Conservation (phyloP, 35 echinoderm and acorn worm genomes). For the Anneissia japonica region DNA sequence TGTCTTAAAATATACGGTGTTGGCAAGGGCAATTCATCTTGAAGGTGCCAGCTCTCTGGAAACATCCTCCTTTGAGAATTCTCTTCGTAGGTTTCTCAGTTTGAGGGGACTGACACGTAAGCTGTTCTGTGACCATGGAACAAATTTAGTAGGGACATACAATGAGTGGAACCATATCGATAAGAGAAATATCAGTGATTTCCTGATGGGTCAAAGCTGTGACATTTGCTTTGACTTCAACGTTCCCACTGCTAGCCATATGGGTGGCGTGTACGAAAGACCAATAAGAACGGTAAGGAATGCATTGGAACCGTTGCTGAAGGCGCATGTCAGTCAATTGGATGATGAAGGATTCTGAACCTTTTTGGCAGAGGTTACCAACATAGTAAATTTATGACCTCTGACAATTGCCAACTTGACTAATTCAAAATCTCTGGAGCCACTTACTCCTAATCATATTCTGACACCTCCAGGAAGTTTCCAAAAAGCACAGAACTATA, state of each 20-base stretch:
- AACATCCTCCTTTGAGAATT: conserved; percentile 39
- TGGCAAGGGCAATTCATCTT: conserved; percentile 31
- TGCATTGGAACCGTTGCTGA: neutral
- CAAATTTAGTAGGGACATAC: conserved; percentile 55
- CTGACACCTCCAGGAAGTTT: too few species aligned
- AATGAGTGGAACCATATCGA: conserved; percentile 17
- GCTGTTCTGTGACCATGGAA: conserved; percentile 31
- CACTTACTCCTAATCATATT: too few species aligned
- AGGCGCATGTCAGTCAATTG: neutral
- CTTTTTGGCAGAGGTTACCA: conserved; percentile 58
- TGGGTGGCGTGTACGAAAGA: neutral
- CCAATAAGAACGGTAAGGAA: neutral
- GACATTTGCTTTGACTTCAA: conserved; percentile 77
- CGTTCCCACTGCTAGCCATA: conserved; percentile 42
- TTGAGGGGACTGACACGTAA: conserved; percentile 39
- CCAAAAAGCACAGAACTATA: conserved; percentile 57
- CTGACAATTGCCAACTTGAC: conserved; percentile 18
- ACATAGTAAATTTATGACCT: conserved; percentile 53
- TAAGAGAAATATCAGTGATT: conserved; percentile 23
- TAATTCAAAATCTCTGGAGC: too few species aligned
- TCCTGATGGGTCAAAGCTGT: conserved; percentile 38
- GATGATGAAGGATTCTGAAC: conserved; percentile 48
- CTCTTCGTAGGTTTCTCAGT: conserved; percentile 20
- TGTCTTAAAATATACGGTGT: conserved; percentile 35
- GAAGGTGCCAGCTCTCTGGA: conserved; percentile 13